phyloP scores from a whole-genome alignment of 1,140 invertebrate species.

The Cyrtorhinus lividipennis region DNA sequence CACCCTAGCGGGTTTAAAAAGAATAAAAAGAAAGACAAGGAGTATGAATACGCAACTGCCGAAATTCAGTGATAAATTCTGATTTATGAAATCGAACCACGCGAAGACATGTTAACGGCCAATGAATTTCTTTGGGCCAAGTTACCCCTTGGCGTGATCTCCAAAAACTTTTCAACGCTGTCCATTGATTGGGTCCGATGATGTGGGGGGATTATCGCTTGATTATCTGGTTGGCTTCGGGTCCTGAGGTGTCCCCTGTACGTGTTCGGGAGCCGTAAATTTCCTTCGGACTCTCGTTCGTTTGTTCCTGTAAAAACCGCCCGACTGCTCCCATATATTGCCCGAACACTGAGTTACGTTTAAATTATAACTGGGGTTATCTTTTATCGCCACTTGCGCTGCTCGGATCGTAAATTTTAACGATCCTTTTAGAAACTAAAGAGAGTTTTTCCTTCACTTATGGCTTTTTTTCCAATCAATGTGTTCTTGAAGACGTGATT shows the following conservation, averaged over 20 bases:
- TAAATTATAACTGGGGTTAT: not conserved
- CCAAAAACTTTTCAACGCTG: not conserved
- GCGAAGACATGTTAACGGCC: not conserved
- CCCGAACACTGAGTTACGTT: not conserved
- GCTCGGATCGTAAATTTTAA: not conserved
- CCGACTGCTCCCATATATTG: not conserved
- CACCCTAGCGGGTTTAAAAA: too few relatives aligned
- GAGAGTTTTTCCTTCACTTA: not conserved
- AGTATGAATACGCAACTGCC: not conserved
- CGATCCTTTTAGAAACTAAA: not conserved
- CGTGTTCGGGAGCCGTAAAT: not conserved
- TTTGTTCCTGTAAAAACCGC: not conserved
- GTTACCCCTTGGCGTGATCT: not conserved
- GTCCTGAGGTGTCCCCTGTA: not conserved
- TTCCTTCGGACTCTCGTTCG: not conserved
- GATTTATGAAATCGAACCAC: not conserved
- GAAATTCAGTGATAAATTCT: not conserved
- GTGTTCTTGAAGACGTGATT: not conserved
- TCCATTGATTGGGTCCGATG: not conserved
- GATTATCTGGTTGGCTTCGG: not conserved
- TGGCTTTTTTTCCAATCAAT: not conserved
- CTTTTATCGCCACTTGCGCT: not conserved
- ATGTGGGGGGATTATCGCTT: not conserved
- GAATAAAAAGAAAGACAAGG: too few relatives aligned
- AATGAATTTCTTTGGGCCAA: too few relatives aligned